These are phyloP conservation scores for Catocala nupta DNA, from an alignment of 2,888 invertebrate species.

Conservation along the genomic window DNA sequence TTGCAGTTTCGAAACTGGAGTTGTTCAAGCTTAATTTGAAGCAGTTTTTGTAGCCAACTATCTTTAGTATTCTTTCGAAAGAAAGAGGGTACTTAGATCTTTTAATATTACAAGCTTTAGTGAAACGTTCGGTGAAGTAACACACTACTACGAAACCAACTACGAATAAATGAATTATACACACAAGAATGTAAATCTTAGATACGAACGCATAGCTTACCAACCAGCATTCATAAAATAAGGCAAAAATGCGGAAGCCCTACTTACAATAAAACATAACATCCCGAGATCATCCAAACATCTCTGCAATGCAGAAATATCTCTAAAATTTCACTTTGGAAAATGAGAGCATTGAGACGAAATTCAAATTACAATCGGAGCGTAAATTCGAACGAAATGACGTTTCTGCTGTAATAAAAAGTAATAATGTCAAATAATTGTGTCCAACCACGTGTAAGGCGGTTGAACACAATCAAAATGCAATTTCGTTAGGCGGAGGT, in stretches of 20 bases:
- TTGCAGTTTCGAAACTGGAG: constrained; percentile 28
- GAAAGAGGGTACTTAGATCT: neutral
- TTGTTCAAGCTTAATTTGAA: constrained; percentile 26
- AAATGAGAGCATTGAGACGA: constrained; percentile 49
- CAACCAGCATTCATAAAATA: constrained; percentile 31
- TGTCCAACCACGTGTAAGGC: constrained; percentile 71
- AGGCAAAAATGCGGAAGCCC: constrained; percentile 29
- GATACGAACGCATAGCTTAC: constrained; percentile 10
- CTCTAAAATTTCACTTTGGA: constrained; percentile 43
- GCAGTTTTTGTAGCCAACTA: constrained; percentile 17
- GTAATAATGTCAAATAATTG: constrained; percentile 78
- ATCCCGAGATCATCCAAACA: constrained; percentile 37
- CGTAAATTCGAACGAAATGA: constrained; percentile 51
- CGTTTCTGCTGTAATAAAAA: constrained; percentile 65
- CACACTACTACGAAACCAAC: neutral
- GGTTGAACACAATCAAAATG: constrained; percentile 74
- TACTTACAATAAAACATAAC: constrained; percentile 43
- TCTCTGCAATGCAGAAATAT: constrained; percentile 47
- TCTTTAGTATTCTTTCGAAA: constrained; percentile 14
- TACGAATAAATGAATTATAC: neutral
- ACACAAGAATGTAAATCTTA: neutral
- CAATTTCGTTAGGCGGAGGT: constrained; percentile 68
- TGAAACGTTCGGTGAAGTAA: constrained; percentile 1
- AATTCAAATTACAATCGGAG: constrained; percentile 53
- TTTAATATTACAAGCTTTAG: neutral